A percentile compares a stretch with the other conserved stretches of the same genome.
These are phyloP conservation scores for Oxyteleia sp. DNA, from an alignment of 2,888 invertebrate genomes.

Conservation along the genomic window DNA sequence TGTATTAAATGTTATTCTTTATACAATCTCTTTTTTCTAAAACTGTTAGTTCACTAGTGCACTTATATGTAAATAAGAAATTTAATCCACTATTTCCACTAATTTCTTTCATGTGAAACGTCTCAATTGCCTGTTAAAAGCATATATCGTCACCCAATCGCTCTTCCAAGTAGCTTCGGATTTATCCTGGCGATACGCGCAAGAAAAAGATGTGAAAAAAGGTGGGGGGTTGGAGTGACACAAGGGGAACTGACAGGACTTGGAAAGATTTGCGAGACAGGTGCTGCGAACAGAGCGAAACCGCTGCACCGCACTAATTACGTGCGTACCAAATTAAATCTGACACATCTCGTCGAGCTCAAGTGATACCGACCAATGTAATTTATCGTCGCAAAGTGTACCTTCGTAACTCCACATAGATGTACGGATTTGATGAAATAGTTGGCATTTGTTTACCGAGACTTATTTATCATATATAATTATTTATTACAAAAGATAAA, in stretches of 20 bases:
- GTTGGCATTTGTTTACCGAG: slow-evolving; percentile 3
- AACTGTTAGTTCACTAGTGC: no score
- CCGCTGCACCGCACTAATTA: slow-evolving; percentile 78
- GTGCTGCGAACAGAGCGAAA: slow-evolving; percentile 86
- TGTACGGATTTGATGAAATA: slow-evolving; percentile 1
- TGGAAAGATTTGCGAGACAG: slow-evolving; percentile 80
- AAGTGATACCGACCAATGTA: slow-evolving; percentile 63
- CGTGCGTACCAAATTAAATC: slow-evolving; percentile 74
- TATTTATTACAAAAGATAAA: not conserved
- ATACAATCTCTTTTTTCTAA: no score
- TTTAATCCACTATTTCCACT: not conserved
- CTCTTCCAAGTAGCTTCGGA: slow-evolving; percentile 79
- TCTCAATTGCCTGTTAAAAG: slow-evolving; percentile 86
- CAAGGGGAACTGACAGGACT: slow-evolving; percentile 63
- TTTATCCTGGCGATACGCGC: slow-evolving; percentile 77
- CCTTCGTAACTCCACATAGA: not conserved
- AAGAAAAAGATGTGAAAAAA: slow-evolving; percentile 52
- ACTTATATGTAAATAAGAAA: not conserved
- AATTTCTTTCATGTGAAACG: slow-evolving; percentile 16
- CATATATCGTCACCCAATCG: slow-evolving; percentile 77
- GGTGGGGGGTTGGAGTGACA: slow-evolving; percentile 46
- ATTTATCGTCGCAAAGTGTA: slow-evolving; percentile 63
- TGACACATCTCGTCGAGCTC: slow-evolving; percentile 71
- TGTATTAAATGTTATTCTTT: no score
- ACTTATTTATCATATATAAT: not conserved